phyloP scores from a whole-genome alignment of 2,113 vertebrate species.

The Gallinago jamesoni region DNA sequence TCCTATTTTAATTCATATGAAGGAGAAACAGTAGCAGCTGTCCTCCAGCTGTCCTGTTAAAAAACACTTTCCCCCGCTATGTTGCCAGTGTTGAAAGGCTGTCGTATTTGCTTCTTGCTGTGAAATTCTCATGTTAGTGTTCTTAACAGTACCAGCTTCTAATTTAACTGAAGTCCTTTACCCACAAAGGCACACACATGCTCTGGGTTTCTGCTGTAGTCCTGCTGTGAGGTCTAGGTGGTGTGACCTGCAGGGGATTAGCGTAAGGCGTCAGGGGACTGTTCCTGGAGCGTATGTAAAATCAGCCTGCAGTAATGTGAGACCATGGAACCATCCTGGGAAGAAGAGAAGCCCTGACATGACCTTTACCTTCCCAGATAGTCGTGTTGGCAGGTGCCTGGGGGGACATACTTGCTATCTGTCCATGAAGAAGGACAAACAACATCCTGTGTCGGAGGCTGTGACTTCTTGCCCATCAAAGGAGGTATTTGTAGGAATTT shows the following conservation, averaged over 20 bases:
- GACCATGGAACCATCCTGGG: background rate
- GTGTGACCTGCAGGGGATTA: background rate
- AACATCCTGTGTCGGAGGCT: background rate
- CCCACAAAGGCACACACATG: too few species aligned
- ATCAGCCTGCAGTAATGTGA: slow-evolving; percentile 45
- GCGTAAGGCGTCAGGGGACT: background rate
- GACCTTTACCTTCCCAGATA: slow-evolving; percentile 47
- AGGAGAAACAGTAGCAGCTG: background rate
- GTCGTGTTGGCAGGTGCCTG: slow-evolving; percentile 16
- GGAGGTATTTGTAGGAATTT: background rate
- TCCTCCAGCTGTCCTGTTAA: background rate
- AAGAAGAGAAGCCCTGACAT: slow-evolving; percentile 22
- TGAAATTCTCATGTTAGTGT: background rate
- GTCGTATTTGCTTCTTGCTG: background rate
- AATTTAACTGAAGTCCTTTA: background rate
- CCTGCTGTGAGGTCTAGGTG: background rate
- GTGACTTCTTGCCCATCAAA: background rate
- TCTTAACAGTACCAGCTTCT: background rate
- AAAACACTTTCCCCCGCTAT: background rate
- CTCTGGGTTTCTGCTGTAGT: background rate
- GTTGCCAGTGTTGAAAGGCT: background rate
- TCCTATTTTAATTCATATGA: background rate
- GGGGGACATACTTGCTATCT: background rate
- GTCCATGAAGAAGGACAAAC: background rate
- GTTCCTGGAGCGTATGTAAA: background rate